These are phyloP conservation scores for Cinclus cinclus DNA, from an alignment of 2,113 vertebrate genomes.

Conservation along the genomic window DNA sequence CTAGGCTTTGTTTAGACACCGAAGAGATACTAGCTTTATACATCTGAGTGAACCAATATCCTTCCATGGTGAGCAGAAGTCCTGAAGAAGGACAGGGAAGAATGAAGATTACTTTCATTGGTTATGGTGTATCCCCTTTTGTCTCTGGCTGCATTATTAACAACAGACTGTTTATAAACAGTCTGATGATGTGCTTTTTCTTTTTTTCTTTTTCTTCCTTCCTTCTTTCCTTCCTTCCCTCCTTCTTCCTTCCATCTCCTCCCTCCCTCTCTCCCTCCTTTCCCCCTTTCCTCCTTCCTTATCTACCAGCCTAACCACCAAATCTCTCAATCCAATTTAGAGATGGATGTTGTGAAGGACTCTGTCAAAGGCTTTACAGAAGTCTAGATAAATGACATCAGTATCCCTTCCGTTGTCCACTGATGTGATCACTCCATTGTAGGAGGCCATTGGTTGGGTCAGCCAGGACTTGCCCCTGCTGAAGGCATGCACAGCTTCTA, in stretches of 20 bases:
- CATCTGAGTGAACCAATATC: neutral
- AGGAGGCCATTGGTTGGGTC: neutral
- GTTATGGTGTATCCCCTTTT: neutral
- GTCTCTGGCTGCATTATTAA: neutral
- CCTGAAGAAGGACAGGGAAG: neutral
- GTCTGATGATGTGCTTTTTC: accelerated
- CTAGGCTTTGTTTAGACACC: neutral
- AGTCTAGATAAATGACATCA: neutral
- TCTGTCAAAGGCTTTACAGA: neutral
- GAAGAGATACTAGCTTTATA: neutral
- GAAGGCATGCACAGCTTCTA: neutral
- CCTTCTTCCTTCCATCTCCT: neutral
- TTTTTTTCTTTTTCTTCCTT: neutral
- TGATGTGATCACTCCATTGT: neutral
- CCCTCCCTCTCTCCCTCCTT: too few species aligned
- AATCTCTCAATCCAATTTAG: neutral
- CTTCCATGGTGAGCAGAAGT: neutral
- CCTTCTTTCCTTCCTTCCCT: neutral
- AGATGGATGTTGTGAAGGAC: neutral
- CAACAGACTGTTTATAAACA: neutral
- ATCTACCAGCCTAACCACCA: neutral
- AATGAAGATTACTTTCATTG: neutral
- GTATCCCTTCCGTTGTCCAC: too few species aligned
- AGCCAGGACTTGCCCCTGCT: neutral
- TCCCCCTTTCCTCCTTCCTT: accelerated